Evolutionary conservation across 37 sponge, comb jelly and placozoan genomes (phyloP), one percentile per base, ranked within the genome.

Genomic region (Geodia barretti): DNA sequence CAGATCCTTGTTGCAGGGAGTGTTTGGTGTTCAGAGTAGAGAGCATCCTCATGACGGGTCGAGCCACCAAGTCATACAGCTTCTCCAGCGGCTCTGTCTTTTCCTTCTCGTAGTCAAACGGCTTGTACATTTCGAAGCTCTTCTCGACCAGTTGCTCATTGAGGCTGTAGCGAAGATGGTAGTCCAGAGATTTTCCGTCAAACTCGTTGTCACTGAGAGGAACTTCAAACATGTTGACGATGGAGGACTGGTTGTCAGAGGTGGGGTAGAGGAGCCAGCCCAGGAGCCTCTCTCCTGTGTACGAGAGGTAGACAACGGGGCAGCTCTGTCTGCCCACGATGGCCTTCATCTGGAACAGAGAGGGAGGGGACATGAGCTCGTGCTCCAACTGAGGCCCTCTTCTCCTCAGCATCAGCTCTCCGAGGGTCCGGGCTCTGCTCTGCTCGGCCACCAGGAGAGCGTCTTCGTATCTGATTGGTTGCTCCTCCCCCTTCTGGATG

Each of bases 261-360:
- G 38, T 70, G 29, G 86, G 83, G 34, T 81, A 72, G 26, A 92
- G 62, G 41, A 92, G 68, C 90, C 90, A 90, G 4, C 85, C 68
- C 1, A 90, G 64, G 29, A 90, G 65, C 37, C 81, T 84, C n/a
- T 79, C 60, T 31, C 85, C 81, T 26, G 84, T 87, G 83, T 85
- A 88, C 33, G 89, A 84, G 2, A 92, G 69, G 34, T 89, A 76
- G 14, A 88, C 63, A 0, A 92, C 82, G 3, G 89, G 86, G 4
- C 32, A 41, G 17, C 65, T 21, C 39, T 79, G 78, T 14, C 54
- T 7, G 54, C 11, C 7, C 4, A 79, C 88, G 40, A 84, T 64
- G 30, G 41, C 7, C 41, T 30, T 20, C 5, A 91, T 75, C 14
- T 41, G 60, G 1, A 66, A 66, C 34, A 83, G 54, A 35, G 34